Conservation (phyloP, 2,797 vertebrate species). For the Amblyopsis hoosieri region DNA sequence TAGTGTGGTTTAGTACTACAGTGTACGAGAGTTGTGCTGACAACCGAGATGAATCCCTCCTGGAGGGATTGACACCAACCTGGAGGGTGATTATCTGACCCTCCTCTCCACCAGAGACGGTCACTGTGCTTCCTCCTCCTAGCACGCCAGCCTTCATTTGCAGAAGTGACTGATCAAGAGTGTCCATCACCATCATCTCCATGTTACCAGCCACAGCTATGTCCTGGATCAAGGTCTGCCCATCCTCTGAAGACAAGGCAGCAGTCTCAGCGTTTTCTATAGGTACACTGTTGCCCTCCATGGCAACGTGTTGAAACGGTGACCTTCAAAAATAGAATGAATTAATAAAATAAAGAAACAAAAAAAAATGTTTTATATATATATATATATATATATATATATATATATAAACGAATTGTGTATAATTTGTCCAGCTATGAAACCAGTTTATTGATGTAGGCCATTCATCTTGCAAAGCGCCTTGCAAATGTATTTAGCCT, state of each 20-base stretch:
- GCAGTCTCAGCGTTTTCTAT: slow-evolving; percentile 71
- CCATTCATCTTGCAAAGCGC: too few relatives aligned
- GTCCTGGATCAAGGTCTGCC: slow-evolving; percentile 73
- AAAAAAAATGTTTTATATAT: too few relatives aligned
- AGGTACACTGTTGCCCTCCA: slow-evolving; percentile 70
- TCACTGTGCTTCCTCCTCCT: slow-evolving; percentile 41
- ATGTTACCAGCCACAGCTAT: slow-evolving; percentile 82
- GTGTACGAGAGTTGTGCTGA: neutral
- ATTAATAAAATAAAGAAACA: too few relatives aligned
- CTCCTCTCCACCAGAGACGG: slow-evolving; percentile 92
- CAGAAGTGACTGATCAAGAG: slow-evolving; percentile 89
- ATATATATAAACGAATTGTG: too few relatives aligned
- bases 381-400: too few relatives aligned
- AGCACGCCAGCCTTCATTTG: slow-evolving; percentile 94
- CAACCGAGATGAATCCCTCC: too few relatives aligned
- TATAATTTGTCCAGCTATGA: too few relatives aligned
- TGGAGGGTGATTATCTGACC: slow-evolving; percentile 97
- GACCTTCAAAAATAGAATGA: too few relatives aligned
- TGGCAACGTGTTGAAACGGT: slow-evolving; percentile 38
- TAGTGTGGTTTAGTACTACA: too few relatives aligned
- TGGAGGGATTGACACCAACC: slow-evolving; percentile 43
- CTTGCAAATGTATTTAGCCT: too few relatives aligned
- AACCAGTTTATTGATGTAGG: too few relatives aligned
- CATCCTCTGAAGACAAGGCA: slow-evolving; percentile 83
- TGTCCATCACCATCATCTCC: slow-evolving; percentile 97